Percentiles rank a stretch among this genome's conserved stretches.
Evolutionary conservation across 2,888 invertebrate species (phyloP).

Genomic region (Reticulitermes lucifugus): DNA sequence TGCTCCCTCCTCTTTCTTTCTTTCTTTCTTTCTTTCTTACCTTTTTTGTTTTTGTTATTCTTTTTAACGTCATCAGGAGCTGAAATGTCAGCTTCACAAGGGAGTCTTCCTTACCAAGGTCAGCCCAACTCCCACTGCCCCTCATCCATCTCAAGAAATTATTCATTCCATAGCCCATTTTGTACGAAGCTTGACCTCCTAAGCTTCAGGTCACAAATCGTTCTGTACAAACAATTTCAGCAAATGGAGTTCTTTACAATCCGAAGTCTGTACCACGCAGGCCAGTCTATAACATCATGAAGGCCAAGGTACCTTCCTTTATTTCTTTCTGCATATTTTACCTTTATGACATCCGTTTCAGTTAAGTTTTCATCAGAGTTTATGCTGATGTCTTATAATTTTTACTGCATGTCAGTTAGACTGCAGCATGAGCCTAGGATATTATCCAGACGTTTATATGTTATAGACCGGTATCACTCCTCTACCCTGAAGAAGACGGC

Average conservation of each 20-base stretch:
- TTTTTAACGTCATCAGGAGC: neutral
- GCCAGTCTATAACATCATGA: no score
- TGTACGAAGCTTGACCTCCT: neutral
- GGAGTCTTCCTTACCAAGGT: neutral
- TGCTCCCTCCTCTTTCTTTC: neutral
- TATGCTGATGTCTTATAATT: no score
- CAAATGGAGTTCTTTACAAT: neutral
- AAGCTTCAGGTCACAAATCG: neutral
- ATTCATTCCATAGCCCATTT: constrained; percentile 13
- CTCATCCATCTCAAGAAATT: constrained; percentile 1
- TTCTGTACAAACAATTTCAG: neutral
- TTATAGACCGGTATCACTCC: no score
- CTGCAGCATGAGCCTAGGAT: no score
- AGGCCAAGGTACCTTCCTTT: no score
- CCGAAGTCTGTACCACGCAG: neutral
- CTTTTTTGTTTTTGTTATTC: neutral
- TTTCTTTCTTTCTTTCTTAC: neutral
- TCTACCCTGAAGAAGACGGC: no score
- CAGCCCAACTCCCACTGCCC: neutral
- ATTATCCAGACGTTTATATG: no score
- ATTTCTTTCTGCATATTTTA: no score
- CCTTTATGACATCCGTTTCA: no score
- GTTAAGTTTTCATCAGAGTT: no score
- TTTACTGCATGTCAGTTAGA: no score
- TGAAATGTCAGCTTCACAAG: neutral